Evolutionary conservation across 2,797 vertebrate species (phyloP).

Genomic region (Crocidura indochinensis): DNA sequence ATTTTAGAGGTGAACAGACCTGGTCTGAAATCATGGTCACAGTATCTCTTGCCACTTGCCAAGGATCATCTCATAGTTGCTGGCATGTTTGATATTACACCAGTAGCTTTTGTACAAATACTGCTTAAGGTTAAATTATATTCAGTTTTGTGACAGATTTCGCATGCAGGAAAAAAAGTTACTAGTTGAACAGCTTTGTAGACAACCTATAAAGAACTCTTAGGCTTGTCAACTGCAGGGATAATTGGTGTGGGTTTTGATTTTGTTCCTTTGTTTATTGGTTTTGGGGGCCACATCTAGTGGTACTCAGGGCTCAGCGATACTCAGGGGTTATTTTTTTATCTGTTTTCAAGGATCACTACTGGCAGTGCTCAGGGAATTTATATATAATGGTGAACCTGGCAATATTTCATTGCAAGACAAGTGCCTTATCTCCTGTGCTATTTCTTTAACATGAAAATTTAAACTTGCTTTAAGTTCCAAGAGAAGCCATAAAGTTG

Average conservation of each 20-base stretch:
- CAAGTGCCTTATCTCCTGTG: too few relatives aligned
- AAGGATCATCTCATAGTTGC: neutral
- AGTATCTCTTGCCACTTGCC: neutral
- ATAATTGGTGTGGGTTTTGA: neutral
- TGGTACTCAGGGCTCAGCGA: too few relatives aligned
- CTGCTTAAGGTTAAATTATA: constrained; percentile 35
- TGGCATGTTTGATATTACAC: neutral
- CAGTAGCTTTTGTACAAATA: neutral
- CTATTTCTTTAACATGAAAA: neutral
- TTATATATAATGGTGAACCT: too few relatives aligned
- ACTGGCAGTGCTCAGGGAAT: too few relatives aligned
- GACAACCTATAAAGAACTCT: neutral
- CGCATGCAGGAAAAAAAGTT: constrained; percentile 19
- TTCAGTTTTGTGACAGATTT: constrained; percentile 6
- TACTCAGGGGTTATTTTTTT: too few relatives aligned
- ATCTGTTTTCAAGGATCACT: too few relatives aligned
- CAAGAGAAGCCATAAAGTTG: constrained; percentile 67
- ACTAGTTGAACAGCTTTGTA: constrained; percentile 29
- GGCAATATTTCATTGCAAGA: too few relatives aligned
- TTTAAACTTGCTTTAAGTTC: constrained; percentile 68
- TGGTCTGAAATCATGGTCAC: constrained; percentile 18
- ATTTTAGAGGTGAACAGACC: neutral
- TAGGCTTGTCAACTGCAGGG: constrained; percentile 2
- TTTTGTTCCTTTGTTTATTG: too few relatives aligned
- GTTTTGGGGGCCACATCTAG: too few relatives aligned